A percentile compares a stretch with the other conserved stretches of the same genome.
Evolutionary conservation across 2,888 invertebrate species (phyloP).

Genomic region (Sarcophaga subvicina): DNA sequence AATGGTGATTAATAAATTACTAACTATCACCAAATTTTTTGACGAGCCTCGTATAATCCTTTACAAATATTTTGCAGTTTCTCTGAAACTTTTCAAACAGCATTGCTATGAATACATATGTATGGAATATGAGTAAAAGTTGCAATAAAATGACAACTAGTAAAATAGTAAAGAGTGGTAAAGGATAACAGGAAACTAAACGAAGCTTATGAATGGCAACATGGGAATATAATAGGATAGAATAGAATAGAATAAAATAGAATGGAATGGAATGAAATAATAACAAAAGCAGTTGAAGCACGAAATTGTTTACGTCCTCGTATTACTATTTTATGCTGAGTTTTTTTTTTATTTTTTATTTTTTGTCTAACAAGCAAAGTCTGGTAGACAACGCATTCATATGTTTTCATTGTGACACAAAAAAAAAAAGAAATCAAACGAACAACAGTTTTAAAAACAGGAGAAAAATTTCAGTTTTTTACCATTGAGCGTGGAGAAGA

Average conservation of each 20-base stretch:
- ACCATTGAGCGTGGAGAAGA: no score
- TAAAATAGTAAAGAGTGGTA: conserved; percentile 6
- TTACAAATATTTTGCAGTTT: background rate
- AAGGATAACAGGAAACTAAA: conserved; percentile 54
- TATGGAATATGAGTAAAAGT: background rate
- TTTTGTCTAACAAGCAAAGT: background rate
- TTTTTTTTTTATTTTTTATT: background rate
- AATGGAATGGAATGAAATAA: background rate
- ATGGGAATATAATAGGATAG: conserved; percentile 25
- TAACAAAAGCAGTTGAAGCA: background rate
- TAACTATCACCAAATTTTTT: no score
- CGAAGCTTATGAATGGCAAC: conserved; percentile 45
- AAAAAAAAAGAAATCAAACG: no score
- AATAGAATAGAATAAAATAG: background rate
- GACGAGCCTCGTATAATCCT: background rate
- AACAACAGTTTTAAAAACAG: no score
- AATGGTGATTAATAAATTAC: no score
- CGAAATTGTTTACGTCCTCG: background rate
- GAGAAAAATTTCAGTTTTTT: no score
- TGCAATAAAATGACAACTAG: conserved; percentile 5
- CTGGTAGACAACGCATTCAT: conserved; percentile 18
- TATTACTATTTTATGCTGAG: no score
- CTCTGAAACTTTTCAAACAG: background rate
- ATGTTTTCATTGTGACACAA: no score
- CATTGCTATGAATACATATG: background rate